Conservation (phyloP, 2,888 invertebrate genomes). For the Pammene aurita region DNA sequence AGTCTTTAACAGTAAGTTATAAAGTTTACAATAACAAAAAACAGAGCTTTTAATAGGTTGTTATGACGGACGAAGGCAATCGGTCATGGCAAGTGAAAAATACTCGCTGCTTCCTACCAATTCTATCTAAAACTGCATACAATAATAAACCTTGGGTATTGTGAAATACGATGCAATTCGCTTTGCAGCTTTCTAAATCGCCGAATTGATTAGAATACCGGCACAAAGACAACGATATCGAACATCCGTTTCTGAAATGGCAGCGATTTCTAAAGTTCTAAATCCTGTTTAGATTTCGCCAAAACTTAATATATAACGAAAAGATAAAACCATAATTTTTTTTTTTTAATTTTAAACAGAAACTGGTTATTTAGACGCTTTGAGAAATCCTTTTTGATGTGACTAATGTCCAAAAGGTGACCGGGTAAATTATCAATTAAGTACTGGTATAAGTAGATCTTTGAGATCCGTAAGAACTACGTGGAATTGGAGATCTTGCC, state of each 20-base stretch:
- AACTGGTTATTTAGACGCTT: background rate
- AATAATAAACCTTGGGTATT: constrained; percentile 22
- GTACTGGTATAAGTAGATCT: background rate
- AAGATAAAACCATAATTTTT: background rate
- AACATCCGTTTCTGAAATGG: constrained; percentile 28
- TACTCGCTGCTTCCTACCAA: constrained; percentile 41
- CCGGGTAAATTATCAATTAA: too few relatives aligned
- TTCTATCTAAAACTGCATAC: constrained; percentile 17
- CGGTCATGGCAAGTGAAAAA: constrained; percentile 42
- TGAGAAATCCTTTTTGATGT: background rate
- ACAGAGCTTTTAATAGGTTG: constrained; percentile 18
- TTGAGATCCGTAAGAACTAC: background rate
- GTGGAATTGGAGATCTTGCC: background rate
- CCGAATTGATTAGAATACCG: constrained; percentile 38
- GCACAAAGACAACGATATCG: constrained; percentile 27
- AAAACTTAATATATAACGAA: constrained; percentile 7
- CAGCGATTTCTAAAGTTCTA: constrained; percentile 10
- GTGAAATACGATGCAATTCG: constrained; percentile 1
- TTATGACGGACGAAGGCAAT: constrained; percentile 33
- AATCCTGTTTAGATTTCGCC: constrained; percentile 17
- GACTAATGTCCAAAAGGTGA: background rate
- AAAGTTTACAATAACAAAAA: constrained; percentile 15
- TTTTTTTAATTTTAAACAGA: background rate
- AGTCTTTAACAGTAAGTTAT: background rate
- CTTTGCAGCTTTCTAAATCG: constrained; percentile 17